A percentile compares a stretch with the other conserved stretches of the same genome.
Evolutionary conservation across 1,140 invertebrate genomes (phyloP).

Genomic region (Caenorhabditis remanei): DNA sequence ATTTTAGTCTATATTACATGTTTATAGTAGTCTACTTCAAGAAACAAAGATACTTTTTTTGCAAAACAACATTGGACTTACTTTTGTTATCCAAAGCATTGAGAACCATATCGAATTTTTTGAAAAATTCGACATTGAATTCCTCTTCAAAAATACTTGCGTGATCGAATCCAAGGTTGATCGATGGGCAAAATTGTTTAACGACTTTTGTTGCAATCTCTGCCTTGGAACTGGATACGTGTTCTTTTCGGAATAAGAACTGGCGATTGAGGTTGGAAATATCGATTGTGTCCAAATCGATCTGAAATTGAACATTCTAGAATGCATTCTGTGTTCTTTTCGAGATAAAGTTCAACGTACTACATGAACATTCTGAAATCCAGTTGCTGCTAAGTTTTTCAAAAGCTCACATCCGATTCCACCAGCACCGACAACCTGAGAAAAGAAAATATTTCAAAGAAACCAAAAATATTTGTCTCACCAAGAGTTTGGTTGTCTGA

Average conservation of each 20-base stretch:
- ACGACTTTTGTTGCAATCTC: conserved; percentile 87
- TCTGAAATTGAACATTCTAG: conserved; percentile 82
- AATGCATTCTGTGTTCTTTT: too few species aligned
- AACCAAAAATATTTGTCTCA: background rate
- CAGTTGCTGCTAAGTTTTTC: conserved; percentile 95
- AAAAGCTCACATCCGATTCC: conserved; percentile 98
- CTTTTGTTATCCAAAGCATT: conserved; percentile 95
- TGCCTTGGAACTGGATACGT: conserved; percentile 96
- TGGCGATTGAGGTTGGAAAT: conserved; percentile 99
- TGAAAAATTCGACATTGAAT: conserved; percentile 92
- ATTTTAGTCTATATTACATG: too few species aligned
- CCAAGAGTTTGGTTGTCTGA: background rate
- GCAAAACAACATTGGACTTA: conserved; percentile 62
- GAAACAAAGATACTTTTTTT: too few species aligned
- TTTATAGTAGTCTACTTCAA: too few species aligned
- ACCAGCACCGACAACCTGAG: conserved; percentile 95
- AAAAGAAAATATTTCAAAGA: conserved; percentile 61
- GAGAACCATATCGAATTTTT: conserved; percentile 91
- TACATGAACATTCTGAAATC: conserved; percentile 93
- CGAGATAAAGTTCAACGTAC: conserved; percentile 81
- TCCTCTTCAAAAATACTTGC: conserved; percentile 92
- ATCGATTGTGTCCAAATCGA: conserved; percentile 99
- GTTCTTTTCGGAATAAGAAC: conserved; percentile 95
- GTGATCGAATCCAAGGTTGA: conserved; percentile 89
- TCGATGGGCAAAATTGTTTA: conserved; percentile 86